Percentiles rank a stretch among this genome's conserved stretches.
Evolutionary conservation across 1,140 invertebrate species (phyloP).

Genomic region (Apis dorsata): DNA sequence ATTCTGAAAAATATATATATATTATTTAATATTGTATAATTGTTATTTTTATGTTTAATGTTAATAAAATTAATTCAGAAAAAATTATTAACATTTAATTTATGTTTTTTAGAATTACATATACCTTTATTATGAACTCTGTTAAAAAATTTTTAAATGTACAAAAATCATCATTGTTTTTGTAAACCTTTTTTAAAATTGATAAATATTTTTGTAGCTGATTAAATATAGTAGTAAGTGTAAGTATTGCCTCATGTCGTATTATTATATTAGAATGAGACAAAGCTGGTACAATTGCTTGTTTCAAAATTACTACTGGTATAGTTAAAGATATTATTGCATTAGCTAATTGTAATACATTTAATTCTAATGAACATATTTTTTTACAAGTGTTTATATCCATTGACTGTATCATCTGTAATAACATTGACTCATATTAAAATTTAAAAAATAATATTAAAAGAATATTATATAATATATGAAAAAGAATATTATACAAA

Average conservation of each 20-base stretch:
- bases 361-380: conserved; percentile 58
- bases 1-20: conserved; percentile 71
- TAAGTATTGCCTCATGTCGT: conserved; percentile 68
- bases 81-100: not conserved
- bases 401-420: conserved; percentile 69
- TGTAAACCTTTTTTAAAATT: conserved; percentile 48
- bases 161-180: conserved; percentile 44
- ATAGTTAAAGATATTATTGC: conserved; percentile 66
- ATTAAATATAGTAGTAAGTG: conserved; percentile 68
- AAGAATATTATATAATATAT: too few relatives aligned
- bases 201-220: conserved; percentile 64
- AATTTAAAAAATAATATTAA: not conserved
- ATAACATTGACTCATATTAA: conserved; percentile 27
- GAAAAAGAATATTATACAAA: too few relatives aligned
- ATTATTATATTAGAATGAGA: conserved; percentile 64
- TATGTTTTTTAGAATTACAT: not conserved
- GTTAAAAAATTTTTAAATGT: conserved; percentile 55
- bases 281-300: conserved; percentile 66
- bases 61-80: not conserved
- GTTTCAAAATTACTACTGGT: conserved; percentile 70
- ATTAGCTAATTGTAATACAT: conserved; percentile 66
- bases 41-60: not conserved
- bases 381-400: conserved; percentile 65
- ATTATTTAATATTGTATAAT: not conserved
- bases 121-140: conserved; percentile 69